phyloP scores from a whole-genome alignment of 2,113 vertebrate genomes.

The Fulmarus glacialis region DNA sequence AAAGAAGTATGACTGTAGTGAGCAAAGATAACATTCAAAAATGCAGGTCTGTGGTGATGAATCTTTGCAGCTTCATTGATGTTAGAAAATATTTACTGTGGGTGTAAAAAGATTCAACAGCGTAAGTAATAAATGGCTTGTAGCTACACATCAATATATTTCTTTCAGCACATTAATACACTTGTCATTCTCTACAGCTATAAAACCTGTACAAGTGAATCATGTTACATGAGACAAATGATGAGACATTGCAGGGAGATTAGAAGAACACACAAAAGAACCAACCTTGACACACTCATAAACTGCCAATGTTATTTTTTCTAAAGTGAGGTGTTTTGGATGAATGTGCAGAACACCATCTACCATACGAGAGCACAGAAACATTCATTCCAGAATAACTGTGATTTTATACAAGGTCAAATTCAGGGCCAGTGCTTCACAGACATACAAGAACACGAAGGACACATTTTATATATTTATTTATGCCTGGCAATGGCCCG shows the following conservation, averaged over 20 bases:
- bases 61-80: not conserved
- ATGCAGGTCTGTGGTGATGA: not conserved
- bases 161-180: slow-evolving; percentile 2
- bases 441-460: not conserved
- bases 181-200: slow-evolving; percentile 1
- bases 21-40: slow-evolving; percentile 12
- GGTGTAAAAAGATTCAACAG: not conserved
- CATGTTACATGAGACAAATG: not conserved
- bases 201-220: slow-evolving; percentile 23
- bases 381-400: not conserved
- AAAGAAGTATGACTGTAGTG: not conserved
- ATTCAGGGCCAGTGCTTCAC: not conserved
- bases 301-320: not conserved
- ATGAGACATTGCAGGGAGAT: not conserved
- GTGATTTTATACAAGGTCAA: not conserved
- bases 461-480: not conserved
- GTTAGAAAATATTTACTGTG: slow-evolving; percentile 42
- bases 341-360: not conserved
- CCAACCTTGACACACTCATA: not conserved
- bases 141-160: slow-evolving; percentile 1
- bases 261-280: not conserved
- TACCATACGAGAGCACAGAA: not conserved
- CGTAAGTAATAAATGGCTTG: slow-evolving; percentile 12
- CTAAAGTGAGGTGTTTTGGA: not conserved
- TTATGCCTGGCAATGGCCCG: not conserved